These are phyloP conservation scores for Adela reaumurella DNA, from an alignment of 2,888 invertebrate species.

Conservation along the genomic window DNA sequence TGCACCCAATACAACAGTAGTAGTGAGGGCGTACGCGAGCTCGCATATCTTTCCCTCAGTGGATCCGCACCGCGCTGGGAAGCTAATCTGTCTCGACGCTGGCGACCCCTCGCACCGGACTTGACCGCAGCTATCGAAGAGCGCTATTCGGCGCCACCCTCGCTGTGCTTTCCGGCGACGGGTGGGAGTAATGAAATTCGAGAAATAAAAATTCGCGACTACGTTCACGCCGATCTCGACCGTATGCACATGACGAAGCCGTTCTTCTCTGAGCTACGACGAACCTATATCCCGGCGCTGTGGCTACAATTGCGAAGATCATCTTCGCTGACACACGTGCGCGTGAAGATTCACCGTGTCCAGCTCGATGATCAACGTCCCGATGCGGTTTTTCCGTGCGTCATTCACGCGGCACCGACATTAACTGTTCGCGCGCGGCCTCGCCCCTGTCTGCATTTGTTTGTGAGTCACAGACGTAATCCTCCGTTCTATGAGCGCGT, in stretches of 20 bases:
- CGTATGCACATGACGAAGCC: constrained; percentile 88
- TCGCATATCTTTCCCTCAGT: constrained; percentile 63
- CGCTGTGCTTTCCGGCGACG: too few relatives aligned
- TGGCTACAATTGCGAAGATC: constrained; percentile 73
- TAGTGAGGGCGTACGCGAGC: constrained; percentile 59
- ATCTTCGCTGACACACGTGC: constrained; percentile 61
- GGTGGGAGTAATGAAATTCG: constrained; percentile 27
- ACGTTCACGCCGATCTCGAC: constrained; percentile 73
- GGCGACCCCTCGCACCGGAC: constrained; percentile 75
- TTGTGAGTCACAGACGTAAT: constrained; percentile 52
- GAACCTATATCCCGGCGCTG: constrained; percentile 70
- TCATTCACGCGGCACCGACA: constrained; percentile 58
- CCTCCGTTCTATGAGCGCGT: constrained; percentile 60
- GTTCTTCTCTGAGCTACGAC: constrained; percentile 72
- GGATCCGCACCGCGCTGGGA: constrained; percentile 78
- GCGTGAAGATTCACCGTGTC: constrained; percentile 62
- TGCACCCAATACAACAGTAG: constrained; percentile 38
- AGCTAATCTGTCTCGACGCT: constrained; percentile 72
- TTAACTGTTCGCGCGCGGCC: constrained; percentile 26
- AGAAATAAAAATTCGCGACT: constrained; percentile 77
- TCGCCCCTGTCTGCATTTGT: constrained; percentile 24
- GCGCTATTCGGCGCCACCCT: constrained; percentile 65
- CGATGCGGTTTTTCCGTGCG: constrained; percentile 67
- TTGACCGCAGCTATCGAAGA: constrained; percentile 80
- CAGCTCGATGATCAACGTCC: constrained; percentile 75